A percentile compares a stretch with the other conserved stretches of the same genome.
These are phyloP conservation scores for Peucedramus taeniatus DNA, from an alignment of 2,113 vertebrate genomes.

Conservation along the genomic window DNA sequence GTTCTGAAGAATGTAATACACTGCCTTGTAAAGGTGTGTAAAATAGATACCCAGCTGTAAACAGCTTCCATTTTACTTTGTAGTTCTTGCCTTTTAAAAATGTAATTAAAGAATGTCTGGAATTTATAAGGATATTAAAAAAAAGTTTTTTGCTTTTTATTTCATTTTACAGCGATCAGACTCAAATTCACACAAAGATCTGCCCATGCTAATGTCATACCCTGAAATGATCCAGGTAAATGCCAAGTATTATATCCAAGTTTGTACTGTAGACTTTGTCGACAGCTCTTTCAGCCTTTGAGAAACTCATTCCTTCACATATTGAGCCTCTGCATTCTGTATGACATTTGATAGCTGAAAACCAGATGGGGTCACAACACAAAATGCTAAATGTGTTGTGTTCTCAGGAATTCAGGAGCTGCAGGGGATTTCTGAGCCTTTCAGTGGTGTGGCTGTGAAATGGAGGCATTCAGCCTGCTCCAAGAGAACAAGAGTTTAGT, in stretches of 20 bases:
- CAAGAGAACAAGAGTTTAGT: neutral
- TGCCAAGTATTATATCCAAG: slow-evolving; percentile 3
- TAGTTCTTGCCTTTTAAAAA: neutral
- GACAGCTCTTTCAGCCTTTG: slow-evolving; percentile 27
- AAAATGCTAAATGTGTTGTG: neutral
- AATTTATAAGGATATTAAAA: neutral
- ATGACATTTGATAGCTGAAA: slow-evolving; percentile 25
- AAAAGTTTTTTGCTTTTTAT: neutral
- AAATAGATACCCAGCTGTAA: slow-evolving; percentile 13
- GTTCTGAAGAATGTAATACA: neutral
- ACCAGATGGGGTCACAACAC: neutral
- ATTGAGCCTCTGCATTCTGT: neutral
- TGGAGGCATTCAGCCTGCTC: neutral
- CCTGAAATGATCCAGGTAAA: slow-evolving; percentile 33
- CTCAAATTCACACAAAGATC: neutral
- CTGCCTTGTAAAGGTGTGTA: slow-evolving; percentile 10
- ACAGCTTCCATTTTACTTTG: neutral
- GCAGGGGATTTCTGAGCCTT: neutral
- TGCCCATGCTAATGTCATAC: slow-evolving; percentile 16
- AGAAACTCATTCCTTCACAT: neutral
- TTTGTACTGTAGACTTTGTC: neutral
- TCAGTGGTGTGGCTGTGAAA: neutral
- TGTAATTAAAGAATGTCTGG: neutral
- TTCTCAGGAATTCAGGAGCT: neutral
- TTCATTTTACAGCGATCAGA: neutral